phyloP scores from a whole-genome alignment of 2,888 invertebrate species.

The Leistus spinibarbis region DNA sequence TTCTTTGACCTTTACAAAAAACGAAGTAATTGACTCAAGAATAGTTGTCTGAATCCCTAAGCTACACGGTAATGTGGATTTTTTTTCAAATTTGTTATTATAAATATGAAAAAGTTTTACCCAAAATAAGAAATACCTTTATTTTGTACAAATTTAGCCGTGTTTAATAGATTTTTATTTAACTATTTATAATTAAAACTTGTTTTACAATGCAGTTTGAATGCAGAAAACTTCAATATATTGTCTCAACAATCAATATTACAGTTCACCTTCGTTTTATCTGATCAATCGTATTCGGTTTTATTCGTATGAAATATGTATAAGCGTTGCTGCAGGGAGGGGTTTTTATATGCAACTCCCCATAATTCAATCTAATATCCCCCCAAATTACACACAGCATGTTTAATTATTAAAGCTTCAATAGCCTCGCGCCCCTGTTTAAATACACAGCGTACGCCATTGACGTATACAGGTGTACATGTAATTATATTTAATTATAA shows the following conservation, averaged over 20 bases:
- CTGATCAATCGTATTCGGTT: neutral
- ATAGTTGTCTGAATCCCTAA: too few relatives aligned
- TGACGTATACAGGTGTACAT: neutral
- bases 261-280: neutral
- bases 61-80: too few relatives aligned
- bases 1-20: too few relatives aligned
- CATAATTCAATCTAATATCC: neutral
- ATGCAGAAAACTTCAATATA: neutral
- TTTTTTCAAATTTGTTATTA: too few relatives aligned
- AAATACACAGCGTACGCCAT: neutral
- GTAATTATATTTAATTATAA: neutral
- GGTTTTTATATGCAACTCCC: neutral
- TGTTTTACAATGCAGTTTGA: too few relatives aligned
- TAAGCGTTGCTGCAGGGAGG: neutral
- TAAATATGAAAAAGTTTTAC: too few relatives aligned
- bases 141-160: too few relatives aligned
- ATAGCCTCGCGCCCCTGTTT: neutral
- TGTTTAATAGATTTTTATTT: too few relatives aligned
- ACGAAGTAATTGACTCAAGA: too few relatives aligned
- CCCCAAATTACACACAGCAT: neutral
- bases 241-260: neutral
- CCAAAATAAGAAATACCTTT: too few relatives aligned
- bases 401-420: neutral
- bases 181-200: too few relatives aligned
- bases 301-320: neutral